Evolutionary conservation across 2,113 vertebrate species (phyloP), one percentile per base, ranked within the genome.

Genomic region (Psittacula cyanocephala): DNA sequence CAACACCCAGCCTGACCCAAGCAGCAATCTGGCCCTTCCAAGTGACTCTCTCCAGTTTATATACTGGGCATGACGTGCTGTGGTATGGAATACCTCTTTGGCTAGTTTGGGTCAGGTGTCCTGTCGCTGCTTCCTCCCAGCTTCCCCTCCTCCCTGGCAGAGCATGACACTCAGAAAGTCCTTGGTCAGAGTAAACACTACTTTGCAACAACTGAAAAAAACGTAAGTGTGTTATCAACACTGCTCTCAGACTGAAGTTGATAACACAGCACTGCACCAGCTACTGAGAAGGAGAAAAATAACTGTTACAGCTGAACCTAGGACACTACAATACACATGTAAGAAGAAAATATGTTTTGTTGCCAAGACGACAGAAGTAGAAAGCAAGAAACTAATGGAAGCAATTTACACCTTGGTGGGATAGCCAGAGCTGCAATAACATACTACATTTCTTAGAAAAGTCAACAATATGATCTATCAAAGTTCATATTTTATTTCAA

Each of bases 321-420:
- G 57, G 57, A 59, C 57, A 35, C 71, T 95, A 37, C 86, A 96
- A 94, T 55, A 81, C 86, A 96, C 44, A 10, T 95, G 91, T 86
- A 96, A 97, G 90, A 97, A 89, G 64, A 96, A 97, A 97, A 96
- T 96, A 94, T 83, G 17, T 91, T 96, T 96, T 96, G 91, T 96
- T 97, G 65, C 85, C 93, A 91, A 57, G 95, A 95, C 47, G 65
- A 97, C 96, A 96, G 91, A 97, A 97, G 80, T 87, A 95, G 98
- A 91, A 93, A 96, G 52, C 93, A 96, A 53, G 43, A 97, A 98
- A 97, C 57, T 95, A 97, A 97, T 92, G 57, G 84, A 91, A 97
- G 95, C 89, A 96, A 97, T 97, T 97, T 97, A 93, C 71, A 95
- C 68, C 92, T 95, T 95, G 95, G 87, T 96, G 71, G 94, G 92